These are phyloP conservation scores for Serripes groenlandicus DNA, from an alignment of 2,888 invertebrate species.

Conservation along the genomic window DNA sequence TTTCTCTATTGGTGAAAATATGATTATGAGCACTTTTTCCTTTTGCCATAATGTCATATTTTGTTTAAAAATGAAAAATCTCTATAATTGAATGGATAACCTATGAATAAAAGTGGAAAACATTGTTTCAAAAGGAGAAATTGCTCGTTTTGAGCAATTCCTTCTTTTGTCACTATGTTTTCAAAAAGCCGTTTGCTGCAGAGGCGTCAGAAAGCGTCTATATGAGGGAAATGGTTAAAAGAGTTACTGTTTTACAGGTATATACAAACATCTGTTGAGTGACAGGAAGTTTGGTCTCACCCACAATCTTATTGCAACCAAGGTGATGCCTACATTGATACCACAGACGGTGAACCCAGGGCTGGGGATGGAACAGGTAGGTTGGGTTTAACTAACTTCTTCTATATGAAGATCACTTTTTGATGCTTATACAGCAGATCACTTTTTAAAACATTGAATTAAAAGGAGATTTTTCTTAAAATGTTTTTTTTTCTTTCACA, in stretches of 20 bases:
- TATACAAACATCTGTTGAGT: slow-evolving; percentile 95
- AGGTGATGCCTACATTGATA: slow-evolving; percentile 96
- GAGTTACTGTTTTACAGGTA: slow-evolving; percentile 92
- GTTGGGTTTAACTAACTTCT: not conserved
- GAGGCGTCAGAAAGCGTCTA: no score
- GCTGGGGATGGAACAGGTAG: slow-evolving; percentile 93
- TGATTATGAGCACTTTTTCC: no score
- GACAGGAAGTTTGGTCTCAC: slow-evolving; percentile 96
- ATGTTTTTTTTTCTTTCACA: not conserved
- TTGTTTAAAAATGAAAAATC: no score
- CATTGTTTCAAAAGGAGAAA: not conserved
- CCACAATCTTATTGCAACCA: slow-evolving; percentile 96
- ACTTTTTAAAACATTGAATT: not conserved
- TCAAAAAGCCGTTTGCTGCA: not conserved
- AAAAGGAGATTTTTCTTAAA: not conserved
- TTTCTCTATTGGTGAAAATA: no score
- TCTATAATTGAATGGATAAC: no score
- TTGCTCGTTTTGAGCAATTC: not conserved
- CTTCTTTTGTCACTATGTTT: not conserved
- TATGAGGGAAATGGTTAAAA: not conserved
- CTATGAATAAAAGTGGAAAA: not conserved
- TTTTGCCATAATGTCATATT: no score
- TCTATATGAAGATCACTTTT: not conserved
- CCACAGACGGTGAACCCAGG: slow-evolving; percentile 97
- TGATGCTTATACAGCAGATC: not conserved